Evolutionary conservation across 2,888 invertebrate species (phyloP).

Genomic region (Clostera curtula): DNA sequence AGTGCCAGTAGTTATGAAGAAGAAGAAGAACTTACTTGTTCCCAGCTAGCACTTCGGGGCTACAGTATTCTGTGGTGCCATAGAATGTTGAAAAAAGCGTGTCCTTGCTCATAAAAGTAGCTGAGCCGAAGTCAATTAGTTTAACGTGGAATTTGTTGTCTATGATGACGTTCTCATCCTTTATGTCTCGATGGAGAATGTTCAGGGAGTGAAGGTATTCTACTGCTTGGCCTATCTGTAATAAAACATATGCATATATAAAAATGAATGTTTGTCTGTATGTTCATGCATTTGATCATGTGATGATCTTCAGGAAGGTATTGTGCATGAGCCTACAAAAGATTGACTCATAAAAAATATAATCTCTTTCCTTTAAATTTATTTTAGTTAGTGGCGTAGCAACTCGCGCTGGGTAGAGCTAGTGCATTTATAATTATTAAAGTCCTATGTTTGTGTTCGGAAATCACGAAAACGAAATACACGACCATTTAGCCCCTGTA

Average conservation of each 20-base stretch:
- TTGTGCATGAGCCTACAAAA: too few species aligned
- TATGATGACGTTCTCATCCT: constrained; percentile 85
- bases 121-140: constrained; percentile 85
- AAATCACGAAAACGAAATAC: too few species aligned
- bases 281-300: neutral
- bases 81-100: constrained; percentile 82
- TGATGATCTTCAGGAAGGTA: too few species aligned
- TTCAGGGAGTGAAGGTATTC: constrained; percentile 79
- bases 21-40: constrained; percentile 68
- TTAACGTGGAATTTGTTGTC: constrained; percentile 82
- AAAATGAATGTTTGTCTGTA: neutral
- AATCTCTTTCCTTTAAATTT: too few species aligned
- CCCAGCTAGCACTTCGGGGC: constrained; percentile 82
- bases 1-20: too few species aligned
- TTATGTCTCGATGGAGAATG: constrained; percentile 83
- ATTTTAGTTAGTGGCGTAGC: too few species aligned
- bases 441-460: too few species aligned
- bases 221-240: constrained; percentile 80
- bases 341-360: too few species aligned
- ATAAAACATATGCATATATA: constrained; percentile 1
- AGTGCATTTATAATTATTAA: too few species aligned
- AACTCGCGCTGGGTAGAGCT: too few species aligned
- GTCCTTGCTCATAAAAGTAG: constrained; percentile 78
- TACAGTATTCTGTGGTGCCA: constrained; percentile 85
- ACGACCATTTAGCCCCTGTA: too few species aligned